These are phyloP conservation scores for Erythrocercus mccallii DNA, from an alignment of 2,113 vertebrate genomes.

Conservation along the genomic window DNA sequence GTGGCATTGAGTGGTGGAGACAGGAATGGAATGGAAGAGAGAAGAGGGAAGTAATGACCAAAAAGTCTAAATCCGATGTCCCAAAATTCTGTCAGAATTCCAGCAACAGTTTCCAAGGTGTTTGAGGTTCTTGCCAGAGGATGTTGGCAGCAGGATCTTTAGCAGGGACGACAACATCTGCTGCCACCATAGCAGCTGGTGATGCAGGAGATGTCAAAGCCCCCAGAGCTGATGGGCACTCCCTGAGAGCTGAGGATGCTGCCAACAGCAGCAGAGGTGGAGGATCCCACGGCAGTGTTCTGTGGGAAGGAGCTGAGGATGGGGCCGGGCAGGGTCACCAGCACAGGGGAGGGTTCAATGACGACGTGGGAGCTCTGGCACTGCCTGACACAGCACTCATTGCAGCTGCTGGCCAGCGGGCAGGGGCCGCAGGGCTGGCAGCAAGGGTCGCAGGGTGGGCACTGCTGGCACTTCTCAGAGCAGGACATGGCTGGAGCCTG, in stretches of 20 bases:
- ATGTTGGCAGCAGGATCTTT: too few species aligned
- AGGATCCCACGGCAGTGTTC: too few species aligned
- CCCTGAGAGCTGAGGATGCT: too few species aligned
- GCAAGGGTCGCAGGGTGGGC: too few species aligned
- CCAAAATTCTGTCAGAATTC: rapidly evolving
- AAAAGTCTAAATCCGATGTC: rapidly evolving
- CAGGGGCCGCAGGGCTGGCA: too few species aligned
- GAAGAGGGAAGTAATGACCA: not conserved
- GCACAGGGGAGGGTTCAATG: too few species aligned
- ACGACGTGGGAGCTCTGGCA: not conserved
- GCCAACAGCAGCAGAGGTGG: too few species aligned
- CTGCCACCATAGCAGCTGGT: not conserved
- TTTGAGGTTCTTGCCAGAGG: too few species aligned
- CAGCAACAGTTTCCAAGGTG: too few species aligned
- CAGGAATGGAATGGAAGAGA: not conserved
- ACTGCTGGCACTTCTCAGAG: not conserved
- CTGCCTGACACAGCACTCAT: not conserved
- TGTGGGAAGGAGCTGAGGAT: too few species aligned
- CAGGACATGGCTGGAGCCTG: not conserved
- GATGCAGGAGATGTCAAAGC: not conserved
- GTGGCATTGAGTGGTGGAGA: not conserved
- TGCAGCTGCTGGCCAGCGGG: not conserved
- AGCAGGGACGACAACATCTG: not conserved
- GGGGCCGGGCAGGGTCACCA: too few species aligned
- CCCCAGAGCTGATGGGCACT: not conserved